Evolutionary conservation across 23 tunicate genomes (phyloP), one percentile per base, ranked within the genome.

Genomic region (Ciona savignyi): DNA sequence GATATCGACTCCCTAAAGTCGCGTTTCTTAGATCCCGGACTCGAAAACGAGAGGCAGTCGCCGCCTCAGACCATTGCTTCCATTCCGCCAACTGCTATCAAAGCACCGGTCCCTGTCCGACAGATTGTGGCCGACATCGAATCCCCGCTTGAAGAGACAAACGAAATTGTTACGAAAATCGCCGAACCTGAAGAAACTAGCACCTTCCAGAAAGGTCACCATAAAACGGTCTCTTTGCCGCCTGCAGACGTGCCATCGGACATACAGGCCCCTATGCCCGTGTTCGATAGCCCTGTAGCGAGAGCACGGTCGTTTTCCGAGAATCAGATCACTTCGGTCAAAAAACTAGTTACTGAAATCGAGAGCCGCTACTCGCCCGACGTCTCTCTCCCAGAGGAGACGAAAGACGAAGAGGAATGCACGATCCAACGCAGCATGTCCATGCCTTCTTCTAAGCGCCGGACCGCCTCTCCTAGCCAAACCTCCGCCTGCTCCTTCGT

Each of bases 101-200:
- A 77, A 61, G 26, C 73, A 1, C 30, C 85, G 27, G 33, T 80
- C 0, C 84, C 84, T 1, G 85, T 81, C n/a, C 78, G 78, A 3
- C 78, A 74, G 25, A 73, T 73, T 6, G 78, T 81, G 4, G 78
- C 85, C 1, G 85, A 65, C 30, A 81, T 81, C 28, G 78, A 81
- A 56, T 81, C 85, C 1, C 85, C 85, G 3, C 3, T 30, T 0
- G 78, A 73, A 2, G 70, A 62, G 2, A 24, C 19, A n/a, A 60
- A 29, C 1, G 34, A 22, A n/a, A 19, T 66, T 24, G 25, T n/a
- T n/a, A n/a, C n/a, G n/a, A n/a, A 1, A 34, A 24, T 19, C 15
- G 74, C 20, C 19, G 74, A 70, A 2, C 4, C 56, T 20, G 74
- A 70, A 30, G 74, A 70, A 2, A 30, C 56, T 20, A 29, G 20